Evolutionary conservation across 2,113 vertebrate species (phyloP).

Genomic region (Nycticorax nycticorax): DNA sequence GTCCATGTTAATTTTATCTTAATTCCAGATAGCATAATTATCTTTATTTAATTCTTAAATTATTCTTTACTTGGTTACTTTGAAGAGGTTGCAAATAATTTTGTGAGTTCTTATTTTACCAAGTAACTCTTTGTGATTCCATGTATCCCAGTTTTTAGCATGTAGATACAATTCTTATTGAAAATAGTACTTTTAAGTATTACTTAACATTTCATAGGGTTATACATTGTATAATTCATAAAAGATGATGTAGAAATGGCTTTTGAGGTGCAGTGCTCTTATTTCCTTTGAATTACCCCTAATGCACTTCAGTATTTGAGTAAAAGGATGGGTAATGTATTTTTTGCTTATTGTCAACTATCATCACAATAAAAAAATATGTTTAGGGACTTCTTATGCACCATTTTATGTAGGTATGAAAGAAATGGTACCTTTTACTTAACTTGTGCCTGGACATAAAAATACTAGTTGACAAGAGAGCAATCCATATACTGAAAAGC

Average conservation of each 20-base stretch:
- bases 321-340: not conserved
- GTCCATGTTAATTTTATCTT: not conserved
- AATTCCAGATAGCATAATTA: not conserved
- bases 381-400: not conserved
- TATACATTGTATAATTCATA: not conserved
- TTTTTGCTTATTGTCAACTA: not conserved
- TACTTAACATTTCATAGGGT: not conserved
- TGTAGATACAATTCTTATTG: not conserved
- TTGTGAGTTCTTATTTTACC: not conserved
- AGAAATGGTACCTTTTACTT: not conserved
- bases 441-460: not conserved
- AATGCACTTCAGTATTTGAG: not conserved
- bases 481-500: rapidly evolving
- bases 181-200: not conserved
- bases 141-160: not conserved
- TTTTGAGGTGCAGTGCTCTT: not conserved
- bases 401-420: not conserved
- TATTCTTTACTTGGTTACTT: not conserved
- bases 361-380: not conserved
- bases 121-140: not conserved
- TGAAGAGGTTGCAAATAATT: not conserved
- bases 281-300: not conserved
- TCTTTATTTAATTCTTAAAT: not conserved
- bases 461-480: not conserved
- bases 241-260: not conserved